Evolutionary conservation across 1,140 invertebrate genomes (phyloP).

Genomic region (Zaprionus camerounensis): DNA sequence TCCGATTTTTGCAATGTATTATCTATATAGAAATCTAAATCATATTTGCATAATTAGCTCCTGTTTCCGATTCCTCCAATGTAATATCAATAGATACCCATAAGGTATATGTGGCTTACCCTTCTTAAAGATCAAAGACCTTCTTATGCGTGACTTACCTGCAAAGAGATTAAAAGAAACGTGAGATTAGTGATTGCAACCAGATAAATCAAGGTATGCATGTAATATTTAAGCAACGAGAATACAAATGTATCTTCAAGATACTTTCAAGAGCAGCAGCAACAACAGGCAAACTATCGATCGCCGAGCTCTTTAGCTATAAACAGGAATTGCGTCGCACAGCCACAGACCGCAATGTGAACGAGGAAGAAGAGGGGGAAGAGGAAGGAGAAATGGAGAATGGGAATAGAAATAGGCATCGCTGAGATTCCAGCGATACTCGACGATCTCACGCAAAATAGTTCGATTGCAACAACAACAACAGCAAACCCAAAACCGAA

Average conservation of each 20-base stretch:
- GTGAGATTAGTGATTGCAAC: neutral
- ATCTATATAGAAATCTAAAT: no score
- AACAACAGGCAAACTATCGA: neutral
- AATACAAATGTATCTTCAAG: neutral
- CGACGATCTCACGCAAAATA: constrained; percentile 52
- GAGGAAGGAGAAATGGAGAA: neutral
- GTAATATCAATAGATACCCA: no score
- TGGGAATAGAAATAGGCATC: constrained; percentile 28
- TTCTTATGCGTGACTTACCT: neutral
- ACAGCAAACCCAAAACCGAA: constrained; percentile 50
- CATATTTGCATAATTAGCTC: no score
- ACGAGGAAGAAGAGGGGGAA: neutral
- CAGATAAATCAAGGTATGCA: neutral
- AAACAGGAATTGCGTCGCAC: constrained; percentile 3
- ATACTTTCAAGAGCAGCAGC: constrained; percentile 1
- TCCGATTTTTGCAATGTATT: no score
- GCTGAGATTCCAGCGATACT: constrained; percentile 24
- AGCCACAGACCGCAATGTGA: constrained; percentile 9
- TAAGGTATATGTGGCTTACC: neutral
- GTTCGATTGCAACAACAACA: constrained; percentile 48
- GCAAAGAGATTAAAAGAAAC: constrained; percentile 9
- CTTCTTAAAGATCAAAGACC: neutral
- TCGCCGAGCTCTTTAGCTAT: neutral
- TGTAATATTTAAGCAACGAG: neutral
- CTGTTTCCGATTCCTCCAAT: no score